Conservation (phyloP, 2,888 invertebrate species). For the Dryomyza anilis region DNA sequence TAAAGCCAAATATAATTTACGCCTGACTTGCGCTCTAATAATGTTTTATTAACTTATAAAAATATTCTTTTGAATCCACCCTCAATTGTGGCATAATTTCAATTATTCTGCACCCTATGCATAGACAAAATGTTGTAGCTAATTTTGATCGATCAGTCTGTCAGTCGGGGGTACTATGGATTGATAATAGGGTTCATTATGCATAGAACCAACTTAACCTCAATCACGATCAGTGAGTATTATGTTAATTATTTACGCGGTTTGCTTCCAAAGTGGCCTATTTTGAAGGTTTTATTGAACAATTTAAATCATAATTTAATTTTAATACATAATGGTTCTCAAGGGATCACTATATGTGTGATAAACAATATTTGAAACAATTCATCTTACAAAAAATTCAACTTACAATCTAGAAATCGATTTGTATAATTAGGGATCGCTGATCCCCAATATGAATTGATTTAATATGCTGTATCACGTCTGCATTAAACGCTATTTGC, state of each 20-base stretch:
- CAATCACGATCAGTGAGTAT: slow-evolving; percentile 5
- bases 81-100: slow-evolving; percentile 18
- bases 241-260: neutral
- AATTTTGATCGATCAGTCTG: slow-evolving; percentile 11
- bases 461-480: too few species aligned
- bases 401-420: too few species aligned
- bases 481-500: too few species aligned
- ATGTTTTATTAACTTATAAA: slow-evolving; percentile 5
- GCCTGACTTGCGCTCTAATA: slow-evolving; percentile 23
- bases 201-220: slow-evolving; percentile 12
- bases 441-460: too few species aligned
- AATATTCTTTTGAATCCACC: too few species aligned
- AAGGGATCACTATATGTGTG: too few species aligned
- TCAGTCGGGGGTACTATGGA: neutral
- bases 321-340: too few species aligned
- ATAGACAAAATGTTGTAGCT: neutral
- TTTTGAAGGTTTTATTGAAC: neutral
- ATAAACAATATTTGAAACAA: too few species aligned
- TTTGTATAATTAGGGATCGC: too few species aligned
- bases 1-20: slow-evolving; percentile 16
- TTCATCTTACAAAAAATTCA: too few species aligned
- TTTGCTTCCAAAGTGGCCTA: neutral
- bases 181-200: too few species aligned
- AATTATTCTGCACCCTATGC: neutral
- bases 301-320: neutral